These are phyloP conservation scores for Alitta virens DNA, from an alignment of 2,888 invertebrate species.

Conservation along the genomic window DNA sequence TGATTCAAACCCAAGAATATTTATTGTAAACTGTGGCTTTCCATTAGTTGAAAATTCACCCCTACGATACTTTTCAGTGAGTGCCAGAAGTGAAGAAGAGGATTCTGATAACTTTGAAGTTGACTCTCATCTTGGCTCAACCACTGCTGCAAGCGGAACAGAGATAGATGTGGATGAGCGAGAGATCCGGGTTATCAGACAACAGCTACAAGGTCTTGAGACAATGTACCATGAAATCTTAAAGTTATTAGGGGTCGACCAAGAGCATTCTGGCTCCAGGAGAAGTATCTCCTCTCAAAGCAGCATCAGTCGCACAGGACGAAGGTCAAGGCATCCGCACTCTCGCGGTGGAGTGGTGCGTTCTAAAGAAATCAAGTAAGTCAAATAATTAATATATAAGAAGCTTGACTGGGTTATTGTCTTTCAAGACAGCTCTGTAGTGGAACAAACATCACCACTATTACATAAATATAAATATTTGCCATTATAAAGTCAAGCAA, in stretches of 20 bases:
- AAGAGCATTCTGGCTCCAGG: slow-evolving; percentile 31
- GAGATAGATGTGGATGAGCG: slow-evolving; percentile 5
- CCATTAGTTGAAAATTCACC: too few species aligned
- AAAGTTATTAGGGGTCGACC: slow-evolving; percentile 35
- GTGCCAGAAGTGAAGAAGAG: neutral
- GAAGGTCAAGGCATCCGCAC: slow-evolving; percentile 5
- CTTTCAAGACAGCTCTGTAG: too few species aligned
- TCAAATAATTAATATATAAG: too few species aligned
- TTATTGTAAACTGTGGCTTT: too few species aligned
- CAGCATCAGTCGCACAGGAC: slow-evolving; percentile 21
- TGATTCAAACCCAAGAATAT: too few species aligned
- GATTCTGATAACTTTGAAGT: neutral
- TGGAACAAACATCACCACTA: too few species aligned
- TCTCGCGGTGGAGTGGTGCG: neutral
- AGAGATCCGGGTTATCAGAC: slow-evolving; percentile 31
- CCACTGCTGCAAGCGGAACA: slow-evolving; percentile 1
- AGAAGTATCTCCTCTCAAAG: slow-evolving; percentile 39
- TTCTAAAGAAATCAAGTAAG: slow-evolving; percentile 20
- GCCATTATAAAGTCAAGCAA: too few species aligned
- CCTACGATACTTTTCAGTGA: neutral
- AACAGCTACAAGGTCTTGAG: slow-evolving; percentile 44
- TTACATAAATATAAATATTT: too few species aligned
- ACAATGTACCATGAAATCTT: slow-evolving; percentile 45
- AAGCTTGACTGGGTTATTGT: too few species aligned
- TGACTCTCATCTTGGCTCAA: neutral